Conservation (phyloP, 2,797 vertebrate genomes). For the Emys orbicularis region DNA sequence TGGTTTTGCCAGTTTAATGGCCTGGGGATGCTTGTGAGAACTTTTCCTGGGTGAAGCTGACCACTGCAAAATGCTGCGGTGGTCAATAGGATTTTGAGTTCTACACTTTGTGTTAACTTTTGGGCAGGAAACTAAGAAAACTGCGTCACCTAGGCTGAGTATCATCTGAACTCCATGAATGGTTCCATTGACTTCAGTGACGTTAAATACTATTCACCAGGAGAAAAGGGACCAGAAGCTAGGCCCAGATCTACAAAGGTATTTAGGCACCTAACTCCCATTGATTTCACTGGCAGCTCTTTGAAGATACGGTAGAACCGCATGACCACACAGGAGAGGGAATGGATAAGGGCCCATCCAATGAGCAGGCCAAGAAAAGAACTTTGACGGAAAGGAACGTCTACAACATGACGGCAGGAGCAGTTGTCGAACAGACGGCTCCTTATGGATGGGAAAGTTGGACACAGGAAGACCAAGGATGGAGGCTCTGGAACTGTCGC, state of each 20-base stretch:
- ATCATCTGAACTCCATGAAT: not conserved
- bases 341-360: not conserved
- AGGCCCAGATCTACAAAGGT: no score
- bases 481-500: not conserved
- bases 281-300: not conserved
- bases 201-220: not conserved
- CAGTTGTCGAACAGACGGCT: not conserved
- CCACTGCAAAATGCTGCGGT: not conserved
- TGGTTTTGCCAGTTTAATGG: not conserved
- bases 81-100: not conserved
- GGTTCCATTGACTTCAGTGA: not conserved
- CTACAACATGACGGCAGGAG: not conserved
- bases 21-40: not conserved
- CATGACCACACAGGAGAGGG: not conserved
- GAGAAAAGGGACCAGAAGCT: not conserved
- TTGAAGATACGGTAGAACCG: not conserved
- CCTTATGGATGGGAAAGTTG: not conserved
- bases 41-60: not conserved
- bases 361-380: not conserved
- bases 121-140: not conserved
- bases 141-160: not conserved
- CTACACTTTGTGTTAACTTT: not conserved
- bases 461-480: not conserved
- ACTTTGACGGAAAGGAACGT: not conserved
- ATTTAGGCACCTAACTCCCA: not conserved